phyloP scores from a whole-genome alignment of 2,888 invertebrate genomes.

The Rotaria magnacalcarata region DNA sequence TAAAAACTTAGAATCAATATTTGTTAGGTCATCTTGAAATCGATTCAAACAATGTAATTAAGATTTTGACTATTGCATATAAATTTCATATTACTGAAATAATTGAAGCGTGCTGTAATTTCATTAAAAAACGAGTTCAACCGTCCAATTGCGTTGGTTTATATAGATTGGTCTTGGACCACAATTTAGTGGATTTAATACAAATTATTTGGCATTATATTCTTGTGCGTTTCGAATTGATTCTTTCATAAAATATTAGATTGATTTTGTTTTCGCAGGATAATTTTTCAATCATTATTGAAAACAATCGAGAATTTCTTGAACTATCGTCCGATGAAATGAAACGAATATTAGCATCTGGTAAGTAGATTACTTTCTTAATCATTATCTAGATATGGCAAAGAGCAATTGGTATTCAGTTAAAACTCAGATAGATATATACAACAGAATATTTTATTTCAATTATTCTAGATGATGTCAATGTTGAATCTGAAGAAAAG shows the following conservation, averaged over 20 bases:
- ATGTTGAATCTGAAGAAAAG: conserved; percentile 81
- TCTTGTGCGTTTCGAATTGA: neutral
- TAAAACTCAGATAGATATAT: too few species aligned
- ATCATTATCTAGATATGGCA: too few species aligned
- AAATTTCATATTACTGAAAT: conserved; percentile 77
- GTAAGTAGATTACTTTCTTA: neutral
- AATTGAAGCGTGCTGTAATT: conserved; percentile 80
- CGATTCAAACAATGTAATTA: conserved; percentile 47
- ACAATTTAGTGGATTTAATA: neutral
- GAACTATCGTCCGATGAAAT: neutral
- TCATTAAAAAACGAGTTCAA: conserved; percentile 53
- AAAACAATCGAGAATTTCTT: neutral
- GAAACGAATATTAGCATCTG: neutral
- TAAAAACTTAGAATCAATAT: neutral
- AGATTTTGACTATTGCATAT: conserved; percentile 69
- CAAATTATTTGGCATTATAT: neutral
- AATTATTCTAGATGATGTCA: conserved; percentile 70
- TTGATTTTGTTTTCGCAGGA: neutral
- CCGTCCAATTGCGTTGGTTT: neutral
- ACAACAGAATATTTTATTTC: neutral
- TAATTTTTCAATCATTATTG: neutral
- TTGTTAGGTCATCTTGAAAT: conserved; percentile 63
- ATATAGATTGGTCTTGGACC: neutral
- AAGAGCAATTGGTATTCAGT: too few species aligned
- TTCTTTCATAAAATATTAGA: neutral